A percentile compares a stretch with the other conserved stretches of the same genome.
These are phyloP conservation scores for Heliconius nattereri DNA, from an alignment of 1,140 invertebrate genomes.

Conservation along the genomic window DNA sequence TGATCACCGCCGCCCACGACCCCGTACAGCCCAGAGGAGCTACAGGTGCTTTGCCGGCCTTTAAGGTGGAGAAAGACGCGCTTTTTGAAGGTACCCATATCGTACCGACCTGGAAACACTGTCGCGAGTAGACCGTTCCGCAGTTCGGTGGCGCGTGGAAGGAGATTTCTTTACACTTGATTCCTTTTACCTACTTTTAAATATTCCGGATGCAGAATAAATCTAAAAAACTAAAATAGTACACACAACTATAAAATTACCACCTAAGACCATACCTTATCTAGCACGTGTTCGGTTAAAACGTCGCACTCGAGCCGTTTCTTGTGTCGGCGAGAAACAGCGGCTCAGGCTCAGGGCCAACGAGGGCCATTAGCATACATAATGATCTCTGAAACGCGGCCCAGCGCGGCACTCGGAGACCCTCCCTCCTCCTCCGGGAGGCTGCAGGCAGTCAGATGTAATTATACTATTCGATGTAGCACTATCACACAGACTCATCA, in stretches of 20 bases:
- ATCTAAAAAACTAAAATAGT: background rate
- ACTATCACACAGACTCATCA: background rate
- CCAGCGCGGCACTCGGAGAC: constrained; percentile 4
- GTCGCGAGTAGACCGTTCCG: no score
- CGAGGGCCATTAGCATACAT: constrained; percentile 39
- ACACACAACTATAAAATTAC: background rate
- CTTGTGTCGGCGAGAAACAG: constrained; percentile 41
- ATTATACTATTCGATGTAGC: constrained; percentile 5
- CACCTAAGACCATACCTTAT: constrained; percentile 9
- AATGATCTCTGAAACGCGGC: constrained; percentile 34
- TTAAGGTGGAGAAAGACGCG: no score
- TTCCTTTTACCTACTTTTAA: no score
- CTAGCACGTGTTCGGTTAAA: constrained; percentile 8
- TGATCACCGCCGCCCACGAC: no score
- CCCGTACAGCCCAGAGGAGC: no score
- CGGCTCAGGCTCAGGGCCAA: constrained; percentile 33
- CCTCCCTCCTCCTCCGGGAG: background rate
- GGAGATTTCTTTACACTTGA: no score
- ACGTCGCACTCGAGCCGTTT: constrained; percentile 31
- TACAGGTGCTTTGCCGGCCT: no score
- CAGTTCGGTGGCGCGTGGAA: no score
- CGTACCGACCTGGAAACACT: no score
- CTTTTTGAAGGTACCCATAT: no score
- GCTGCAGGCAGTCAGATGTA: constrained; percentile 10
- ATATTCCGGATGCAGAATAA: background rate